phyloP scores from a whole-genome alignment of 2,888 invertebrate genomes.

The Stenolophus ochropezus region DNA sequence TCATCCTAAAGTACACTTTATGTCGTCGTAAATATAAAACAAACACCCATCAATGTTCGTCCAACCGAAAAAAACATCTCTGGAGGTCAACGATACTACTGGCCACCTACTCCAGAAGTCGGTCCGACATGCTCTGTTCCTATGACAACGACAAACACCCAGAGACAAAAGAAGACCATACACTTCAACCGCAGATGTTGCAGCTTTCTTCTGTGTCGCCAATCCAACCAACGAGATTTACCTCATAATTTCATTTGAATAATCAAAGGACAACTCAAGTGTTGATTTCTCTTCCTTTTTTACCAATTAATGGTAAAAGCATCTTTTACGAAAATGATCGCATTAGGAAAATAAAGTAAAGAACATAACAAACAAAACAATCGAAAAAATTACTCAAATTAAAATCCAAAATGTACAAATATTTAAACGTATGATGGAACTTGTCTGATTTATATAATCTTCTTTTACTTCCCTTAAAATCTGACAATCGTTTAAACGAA shows the following conservation, averaged over 20 bases:
- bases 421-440: too few species aligned
- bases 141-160: constrained; percentile 27
- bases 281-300: not conserved
- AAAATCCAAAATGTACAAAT: too few species aligned
- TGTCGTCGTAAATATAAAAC: constrained; percentile 60
- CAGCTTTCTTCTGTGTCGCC: not conserved
- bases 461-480: too few species aligned
- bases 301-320: not conserved
- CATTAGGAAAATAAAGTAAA: too few species aligned
- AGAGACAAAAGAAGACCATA: constrained; percentile 13
- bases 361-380: too few species aligned
- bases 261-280: not conserved
- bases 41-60: constrained; percentile 60
- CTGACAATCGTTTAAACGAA: too few species aligned
- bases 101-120: constrained; percentile 57
- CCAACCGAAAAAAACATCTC: constrained; percentile 52
- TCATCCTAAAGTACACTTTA: constrained; percentile 60
- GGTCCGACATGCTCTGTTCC: constrained; percentile 28
- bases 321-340: too few species aligned
- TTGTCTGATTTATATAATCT: too few species aligned
- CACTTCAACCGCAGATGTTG: not conserved
- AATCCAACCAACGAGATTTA: not conserved
- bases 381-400: too few species aligned
- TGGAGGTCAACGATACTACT: constrained; percentile 48
- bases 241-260: not conserved